These are phyloP conservation scores for Bursaphelenchus okinawaensis DNA, from an alignment of 2,888 invertebrate species.

Conservation along the genomic window DNA sequence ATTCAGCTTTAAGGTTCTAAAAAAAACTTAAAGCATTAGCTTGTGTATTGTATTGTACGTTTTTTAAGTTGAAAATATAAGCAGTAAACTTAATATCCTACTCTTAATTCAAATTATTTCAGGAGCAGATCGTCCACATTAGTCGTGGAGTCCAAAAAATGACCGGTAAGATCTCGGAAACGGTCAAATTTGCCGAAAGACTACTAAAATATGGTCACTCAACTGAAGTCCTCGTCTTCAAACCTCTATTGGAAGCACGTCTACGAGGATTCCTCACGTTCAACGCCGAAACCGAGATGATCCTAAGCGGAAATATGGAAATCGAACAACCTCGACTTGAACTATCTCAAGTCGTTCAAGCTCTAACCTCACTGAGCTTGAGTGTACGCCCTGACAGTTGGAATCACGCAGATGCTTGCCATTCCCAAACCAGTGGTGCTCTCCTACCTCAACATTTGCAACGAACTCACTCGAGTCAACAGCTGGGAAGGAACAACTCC, in stretches of 20 bases:
- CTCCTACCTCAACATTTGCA: neutral
- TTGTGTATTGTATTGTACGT: too few species aligned
- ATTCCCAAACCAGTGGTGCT: neutral
- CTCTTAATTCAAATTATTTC: conserved; percentile 25
- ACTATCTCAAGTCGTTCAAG: neutral
- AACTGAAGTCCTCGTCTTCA: conserved; percentile 78
- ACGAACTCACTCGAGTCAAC: neutral
- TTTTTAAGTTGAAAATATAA: too few species aligned
- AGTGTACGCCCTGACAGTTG: neutral
- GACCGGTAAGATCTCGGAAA: conserved; percentile 69
- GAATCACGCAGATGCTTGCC: neutral
- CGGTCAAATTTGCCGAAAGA: conserved; percentile 83
- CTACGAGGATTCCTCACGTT: conserved; percentile 64
- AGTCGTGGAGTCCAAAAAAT: conserved; percentile 86
- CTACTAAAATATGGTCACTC: conserved; percentile 82
- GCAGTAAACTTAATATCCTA: too few species aligned
- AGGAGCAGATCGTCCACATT: conserved; percentile 74
- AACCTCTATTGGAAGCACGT: conserved; percentile 83
- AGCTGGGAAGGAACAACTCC: neutral
- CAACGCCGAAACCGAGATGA: conserved; percentile 86
- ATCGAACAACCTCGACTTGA: conserved; percentile 11
- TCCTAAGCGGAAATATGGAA: conserved; percentile 61
- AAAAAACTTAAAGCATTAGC: too few species aligned
- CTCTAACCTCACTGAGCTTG: neutral
- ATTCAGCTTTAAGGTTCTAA: too few species aligned